These are phyloP conservation scores for Leptopilina myrica DNA, from an alignment of 2,888 invertebrate genomes.

Conservation along the genomic window DNA sequence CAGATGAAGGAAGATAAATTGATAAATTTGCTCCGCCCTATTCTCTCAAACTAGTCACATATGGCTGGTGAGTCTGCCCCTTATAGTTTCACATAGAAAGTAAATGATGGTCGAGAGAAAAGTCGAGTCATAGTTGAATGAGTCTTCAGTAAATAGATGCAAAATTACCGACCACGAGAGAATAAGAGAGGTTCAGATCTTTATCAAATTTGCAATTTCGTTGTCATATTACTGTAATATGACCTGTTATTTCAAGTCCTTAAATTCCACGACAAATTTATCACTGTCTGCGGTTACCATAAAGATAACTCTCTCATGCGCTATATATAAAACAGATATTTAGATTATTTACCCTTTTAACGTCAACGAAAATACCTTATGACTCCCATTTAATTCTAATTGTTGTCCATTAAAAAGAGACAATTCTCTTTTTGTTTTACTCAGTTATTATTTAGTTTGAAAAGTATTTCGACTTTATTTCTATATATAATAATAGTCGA, in stretches of 20 bases:
- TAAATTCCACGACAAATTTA: slow-evolving; percentile 31
- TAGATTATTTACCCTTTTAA: slow-evolving; percentile 9
- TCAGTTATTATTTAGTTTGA: too few relatives aligned
- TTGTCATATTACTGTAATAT: slow-evolving; percentile 37
- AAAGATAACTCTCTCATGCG: slow-evolving; percentile 27
- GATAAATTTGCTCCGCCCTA: slow-evolving; percentile 62
- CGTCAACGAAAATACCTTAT: background rate
- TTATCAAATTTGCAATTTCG: slow-evolving; percentile 39
- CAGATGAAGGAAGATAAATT: slow-evolving; percentile 61
- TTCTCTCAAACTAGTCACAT: slow-evolving; percentile 57
- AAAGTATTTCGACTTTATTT: too few relatives aligned
- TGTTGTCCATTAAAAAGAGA: too few relatives aligned
- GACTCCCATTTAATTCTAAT: background rate
- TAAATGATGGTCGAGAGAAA: slow-evolving; percentile 56
- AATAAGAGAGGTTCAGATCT: background rate
- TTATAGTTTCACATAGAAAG: slow-evolving; percentile 61
- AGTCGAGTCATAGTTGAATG: slow-evolving; percentile 43
- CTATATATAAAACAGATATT: slow-evolving; percentile 6
- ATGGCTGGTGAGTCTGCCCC: slow-evolving; percentile 56
- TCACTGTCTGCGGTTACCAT: slow-evolving; percentile 30
- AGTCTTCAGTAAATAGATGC: slow-evolving; percentile 34
- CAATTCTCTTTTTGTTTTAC: too few relatives aligned
- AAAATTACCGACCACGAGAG: slow-evolving; percentile 27
- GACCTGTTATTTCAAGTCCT: slow-evolving; percentile 32
- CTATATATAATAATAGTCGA: too few relatives aligned